Base-by-base conservation (phyloP, 2,888 invertebrate genomes). In the Lithosia quadra region DNA sequence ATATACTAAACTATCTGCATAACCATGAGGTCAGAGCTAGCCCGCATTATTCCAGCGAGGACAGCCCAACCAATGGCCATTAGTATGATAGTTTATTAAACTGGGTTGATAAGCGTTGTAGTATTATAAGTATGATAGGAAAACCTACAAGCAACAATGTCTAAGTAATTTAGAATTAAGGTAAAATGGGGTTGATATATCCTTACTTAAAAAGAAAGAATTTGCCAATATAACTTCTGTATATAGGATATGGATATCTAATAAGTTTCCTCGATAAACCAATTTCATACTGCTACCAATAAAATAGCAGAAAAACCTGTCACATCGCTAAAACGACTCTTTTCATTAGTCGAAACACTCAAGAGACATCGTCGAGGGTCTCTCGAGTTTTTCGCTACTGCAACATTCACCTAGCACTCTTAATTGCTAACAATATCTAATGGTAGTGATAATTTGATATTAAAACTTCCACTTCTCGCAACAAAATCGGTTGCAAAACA, bases 401-500 rank as follows among this genome's bases (percentile, higher is more conserved):
- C 15, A 60, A 18, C 4, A 21, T 36, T 18, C 58, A 59, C 33
- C 21, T 59, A 59, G 0, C 59, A 22, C 24, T 60, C 60, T 60
- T 22, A 60, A 28, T 49, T 18, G 18, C 49, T 49, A 49, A 49
- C n/a, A 49, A 49, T 57, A 13, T 57, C 28, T 22, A 67, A 70
- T 67, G 69, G 69, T 73, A 68, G 75, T 56, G 69, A 75, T 71
- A 59, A 49, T 8, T 49, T 49, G 49, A 49, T n/a, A 49, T 49
- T 49, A 18, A 49, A 49, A 49, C n/a, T 9, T 49, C 49, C n/a
- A 49, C n/a, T n/a, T 8, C 9, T 49, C 15, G 49, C 49, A 49
- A 49, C 49, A 49, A 49, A 49, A 49, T 8, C n/a, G 0, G n/a
- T 49, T 49, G 49, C 49, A 49, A 43, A 43, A 49, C 34, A 34